Evolutionary conservation across 2,888 invertebrate genomes (phyloP).

Genomic region (Therioaphis trifolii): DNA sequence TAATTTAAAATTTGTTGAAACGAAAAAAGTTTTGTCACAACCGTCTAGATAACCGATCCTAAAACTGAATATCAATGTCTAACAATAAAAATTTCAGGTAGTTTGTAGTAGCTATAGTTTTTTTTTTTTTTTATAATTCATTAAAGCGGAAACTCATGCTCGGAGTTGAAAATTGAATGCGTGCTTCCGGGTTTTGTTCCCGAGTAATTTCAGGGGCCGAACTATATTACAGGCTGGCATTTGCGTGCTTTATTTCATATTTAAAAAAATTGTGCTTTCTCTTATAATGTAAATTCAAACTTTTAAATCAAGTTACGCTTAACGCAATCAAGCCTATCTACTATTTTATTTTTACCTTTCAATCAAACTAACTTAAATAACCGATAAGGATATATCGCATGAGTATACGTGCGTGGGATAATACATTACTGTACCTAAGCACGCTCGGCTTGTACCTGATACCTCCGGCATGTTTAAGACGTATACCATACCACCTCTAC

Average conservation of each 20-base stretch:
- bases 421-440: conserved; percentile 30
- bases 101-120: conserved; percentile 7
- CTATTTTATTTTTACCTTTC: background rate
- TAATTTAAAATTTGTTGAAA: conserved; percentile 15
- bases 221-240: background rate
- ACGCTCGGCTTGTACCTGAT: conserved; percentile 42
- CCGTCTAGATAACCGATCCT: background rate
- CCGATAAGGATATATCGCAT: background rate
- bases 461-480: conserved; percentile 23
- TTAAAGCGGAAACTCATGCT: conserved; percentile 24
- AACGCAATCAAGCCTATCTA: conserved; percentile 1
- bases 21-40: background rate
- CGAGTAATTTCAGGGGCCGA: background rate
- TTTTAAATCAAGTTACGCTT: background rate
- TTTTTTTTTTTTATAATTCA: conserved; percentile 17
- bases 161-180: conserved; percentile 36
- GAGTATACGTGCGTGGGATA: conserved; percentile 28
- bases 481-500: background rate
- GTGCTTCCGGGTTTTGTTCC: conserved; percentile 40
- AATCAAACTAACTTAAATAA: background rate
- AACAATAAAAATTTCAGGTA: conserved; percentile 9
- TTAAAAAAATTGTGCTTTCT: conserved; percentile 1
- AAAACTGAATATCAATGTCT: background rate
- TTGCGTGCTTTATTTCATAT: background rate
- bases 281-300: background rate